These are phyloP conservation scores for Cerastis rubricosa DNA, from an alignment of 2,888 invertebrate genomes.

Conservation along the genomic window DNA sequence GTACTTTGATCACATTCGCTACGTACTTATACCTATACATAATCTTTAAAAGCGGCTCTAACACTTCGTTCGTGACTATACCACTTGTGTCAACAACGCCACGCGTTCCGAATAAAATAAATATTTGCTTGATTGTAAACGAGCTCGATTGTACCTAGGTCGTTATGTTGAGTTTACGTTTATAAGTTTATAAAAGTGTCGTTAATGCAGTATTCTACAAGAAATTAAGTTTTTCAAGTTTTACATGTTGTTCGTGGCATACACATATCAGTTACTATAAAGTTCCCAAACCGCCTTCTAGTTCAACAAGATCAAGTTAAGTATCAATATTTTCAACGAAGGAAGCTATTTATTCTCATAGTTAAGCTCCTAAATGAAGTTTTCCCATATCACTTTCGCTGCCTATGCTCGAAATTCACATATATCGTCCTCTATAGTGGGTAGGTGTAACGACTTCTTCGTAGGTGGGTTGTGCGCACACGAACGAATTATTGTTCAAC, in stretches of 20 bases:
- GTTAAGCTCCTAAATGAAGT: background rate
- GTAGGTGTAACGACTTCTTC: no score
- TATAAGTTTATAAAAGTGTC: background rate
- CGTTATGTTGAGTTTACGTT: background rate
- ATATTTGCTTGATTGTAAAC: conserved; percentile 55
- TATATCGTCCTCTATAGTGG: no score
- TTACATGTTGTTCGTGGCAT: background rate
- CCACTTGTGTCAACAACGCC: conserved; percentile 48
- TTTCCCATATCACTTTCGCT: no score
- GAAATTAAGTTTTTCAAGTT: background rate
- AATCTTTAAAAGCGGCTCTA: background rate
- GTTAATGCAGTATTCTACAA: background rate
- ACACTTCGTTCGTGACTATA: conserved; percentile 35
- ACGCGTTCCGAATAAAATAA: conserved; percentile 52
- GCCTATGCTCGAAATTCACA: no score
- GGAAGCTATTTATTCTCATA: background rate
- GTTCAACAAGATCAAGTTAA: background rate
- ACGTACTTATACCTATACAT: background rate
- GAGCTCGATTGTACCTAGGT: conserved; percentile 42
- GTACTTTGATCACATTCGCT: background rate
- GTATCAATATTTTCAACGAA: background rate
- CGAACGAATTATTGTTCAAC: no score
- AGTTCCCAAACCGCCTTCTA: background rate
- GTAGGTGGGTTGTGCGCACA: no score
- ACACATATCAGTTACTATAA: background rate